phyloP scores from a whole-genome alignment of 2,888 invertebrate genomes.

The Stenurella melanura region DNA sequence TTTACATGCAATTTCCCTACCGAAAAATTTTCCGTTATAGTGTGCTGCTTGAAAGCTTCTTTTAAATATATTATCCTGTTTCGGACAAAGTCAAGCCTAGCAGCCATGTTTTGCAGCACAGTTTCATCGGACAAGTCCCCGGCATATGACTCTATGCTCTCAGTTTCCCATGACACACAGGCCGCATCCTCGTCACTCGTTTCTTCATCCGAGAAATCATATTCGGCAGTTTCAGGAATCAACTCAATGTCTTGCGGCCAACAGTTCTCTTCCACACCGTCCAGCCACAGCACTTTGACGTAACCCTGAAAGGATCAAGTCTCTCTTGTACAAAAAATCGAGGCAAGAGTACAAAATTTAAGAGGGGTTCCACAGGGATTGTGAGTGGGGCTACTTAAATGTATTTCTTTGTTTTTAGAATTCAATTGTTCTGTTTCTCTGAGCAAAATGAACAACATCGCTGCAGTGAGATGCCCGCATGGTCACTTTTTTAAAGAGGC shows the following conservation, averaged over 20 bases:
- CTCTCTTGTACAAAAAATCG: neutral
- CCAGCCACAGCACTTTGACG: conserved; percentile 95
- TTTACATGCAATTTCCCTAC: conserved; percentile 67
- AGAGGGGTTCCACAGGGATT: neutral
- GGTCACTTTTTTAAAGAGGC: too few species aligned
- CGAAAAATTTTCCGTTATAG: conserved; percentile 84
- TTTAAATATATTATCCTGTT: conserved; percentile 76
- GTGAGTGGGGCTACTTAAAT: neutral
- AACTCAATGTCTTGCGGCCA: conserved; percentile 88
- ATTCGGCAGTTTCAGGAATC: conserved; percentile 85
- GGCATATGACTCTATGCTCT: conserved; percentile 78
- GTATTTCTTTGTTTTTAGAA: too few species aligned
- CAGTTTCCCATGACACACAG: conserved; percentile 86
- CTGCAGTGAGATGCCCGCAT: too few species aligned
- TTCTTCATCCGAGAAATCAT: conserved; percentile 80
- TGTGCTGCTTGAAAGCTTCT: conserved; percentile 86
- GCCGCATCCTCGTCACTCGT: conserved; percentile 57
- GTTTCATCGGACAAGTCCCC: conserved; percentile 75
- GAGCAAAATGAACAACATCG: too few species aligned
- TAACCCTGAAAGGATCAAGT: conserved; percentile 74
- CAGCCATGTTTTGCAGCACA: conserved; percentile 79
- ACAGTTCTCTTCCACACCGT: conserved; percentile 88
- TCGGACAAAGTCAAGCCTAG: conserved; percentile 75
- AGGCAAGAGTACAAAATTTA: neutral
- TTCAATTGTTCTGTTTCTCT: too few species aligned